phyloP scores from a whole-genome alignment of 1,140 invertebrate genomes.

The Oedothorax gibbosus region DNA sequence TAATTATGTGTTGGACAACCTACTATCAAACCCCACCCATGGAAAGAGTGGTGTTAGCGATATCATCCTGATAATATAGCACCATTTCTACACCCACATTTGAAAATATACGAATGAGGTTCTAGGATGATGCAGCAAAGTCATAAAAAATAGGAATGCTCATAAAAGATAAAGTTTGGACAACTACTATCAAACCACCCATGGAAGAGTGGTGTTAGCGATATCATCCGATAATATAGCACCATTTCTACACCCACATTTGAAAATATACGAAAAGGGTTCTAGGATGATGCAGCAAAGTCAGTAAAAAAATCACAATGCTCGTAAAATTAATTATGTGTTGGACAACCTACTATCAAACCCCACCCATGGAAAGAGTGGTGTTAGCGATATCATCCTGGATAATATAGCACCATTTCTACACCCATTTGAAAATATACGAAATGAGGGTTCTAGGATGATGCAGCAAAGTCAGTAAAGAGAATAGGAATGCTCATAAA shows the following conservation, averaged over 20 bases:
- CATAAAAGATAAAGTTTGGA: neutral
- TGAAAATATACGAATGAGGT: neutral
- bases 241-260: neutral
- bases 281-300: neutral
- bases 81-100: conserved; percentile 7
- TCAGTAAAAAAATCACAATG: neutral
- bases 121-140: neutral
- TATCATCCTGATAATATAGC: neutral
- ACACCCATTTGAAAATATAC: neutral
- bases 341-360: neutral
- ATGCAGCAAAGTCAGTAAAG: neutral
- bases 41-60: neutral
- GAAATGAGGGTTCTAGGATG: neutral
- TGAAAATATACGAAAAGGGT: neutral
- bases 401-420: conserved; percentile 9
- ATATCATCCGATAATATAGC: neutral
- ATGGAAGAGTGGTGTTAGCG: neutral
- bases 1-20: too few species aligned
- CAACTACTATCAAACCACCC: conserved; percentile 6
- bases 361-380: neutral
- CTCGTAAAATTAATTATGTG: too few species aligned
- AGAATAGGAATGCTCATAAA: neutral
- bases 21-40: conserved; percentile 4
- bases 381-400: neutral
- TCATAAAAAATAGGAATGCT: neutral